These are phyloP conservation scores for Nemurella pictetii DNA, from an alignment of 2,888 invertebrate species.

Conservation along the genomic window DNA sequence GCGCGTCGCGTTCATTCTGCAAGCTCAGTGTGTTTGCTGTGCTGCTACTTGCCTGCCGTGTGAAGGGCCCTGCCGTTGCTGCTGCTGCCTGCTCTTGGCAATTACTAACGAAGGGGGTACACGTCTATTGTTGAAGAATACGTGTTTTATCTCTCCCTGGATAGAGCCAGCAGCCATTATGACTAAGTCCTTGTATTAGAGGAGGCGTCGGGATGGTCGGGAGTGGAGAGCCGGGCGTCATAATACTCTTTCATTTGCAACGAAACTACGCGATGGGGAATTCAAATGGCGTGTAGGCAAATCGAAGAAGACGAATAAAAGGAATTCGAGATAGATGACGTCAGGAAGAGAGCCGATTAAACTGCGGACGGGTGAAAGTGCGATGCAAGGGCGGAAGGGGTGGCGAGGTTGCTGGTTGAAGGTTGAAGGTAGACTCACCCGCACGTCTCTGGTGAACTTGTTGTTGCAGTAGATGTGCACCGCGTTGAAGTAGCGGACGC, in stretches of 20 bases:
- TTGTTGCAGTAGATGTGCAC: slow-evolving; percentile 84
- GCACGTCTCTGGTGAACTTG: slow-evolving; percentile 80
- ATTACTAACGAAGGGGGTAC: slow-evolving; percentile 16
- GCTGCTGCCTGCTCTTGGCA: slow-evolving; percentile 10
- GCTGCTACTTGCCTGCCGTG: not conserved
- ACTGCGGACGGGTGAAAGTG: too few relatives aligned
- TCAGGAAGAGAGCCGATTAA: not conserved
- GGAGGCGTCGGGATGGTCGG: not conserved
- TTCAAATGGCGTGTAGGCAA: slow-evolving; percentile 13
- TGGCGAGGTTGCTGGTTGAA: not conserved
- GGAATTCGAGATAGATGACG: not conserved
- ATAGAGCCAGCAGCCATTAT: slow-evolving; percentile 8
- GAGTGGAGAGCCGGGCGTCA: not conserved
- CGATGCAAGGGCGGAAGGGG: not conserved
- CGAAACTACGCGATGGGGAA: slow-evolving; percentile 34
- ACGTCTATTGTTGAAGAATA: slow-evolving; percentile 28
- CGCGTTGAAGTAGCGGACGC: slow-evolving; percentile 81
- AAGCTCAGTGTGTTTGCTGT: not conserved
- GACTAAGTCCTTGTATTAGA: slow-evolving; percentile 33
- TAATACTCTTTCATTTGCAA: slow-evolving; percentile 30
- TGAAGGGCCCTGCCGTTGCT: not conserved
- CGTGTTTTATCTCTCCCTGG: slow-evolving; percentile 38
- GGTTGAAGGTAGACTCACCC: slow-evolving; percentile 60
- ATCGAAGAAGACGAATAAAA: not conserved
- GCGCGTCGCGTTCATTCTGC: not conserved